These are phyloP conservation scores for Campoletis raptor DNA, from an alignment of 2,888 invertebrate species.

Conservation along the genomic window DNA sequence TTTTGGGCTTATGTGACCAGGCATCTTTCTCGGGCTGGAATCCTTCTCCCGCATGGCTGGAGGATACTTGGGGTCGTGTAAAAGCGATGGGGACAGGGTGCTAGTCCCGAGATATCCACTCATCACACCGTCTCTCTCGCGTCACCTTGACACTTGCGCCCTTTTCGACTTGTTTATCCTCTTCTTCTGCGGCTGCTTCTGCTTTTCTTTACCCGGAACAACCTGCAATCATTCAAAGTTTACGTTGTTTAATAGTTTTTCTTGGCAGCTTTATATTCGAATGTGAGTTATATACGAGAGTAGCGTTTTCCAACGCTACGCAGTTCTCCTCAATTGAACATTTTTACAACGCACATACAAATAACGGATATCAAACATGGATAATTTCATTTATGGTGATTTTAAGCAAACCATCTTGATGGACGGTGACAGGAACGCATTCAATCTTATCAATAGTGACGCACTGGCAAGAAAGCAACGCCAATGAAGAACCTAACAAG, in stretches of 20 bases:
- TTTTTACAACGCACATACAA: slow-evolving; percentile 17
- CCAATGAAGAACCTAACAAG: slow-evolving; percentile 14
- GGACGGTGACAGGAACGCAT: slow-evolving; percentile 38
- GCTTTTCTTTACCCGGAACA: slow-evolving; percentile 72
- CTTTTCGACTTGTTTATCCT: slow-evolving; percentile 33
- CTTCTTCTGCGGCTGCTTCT: slow-evolving; percentile 64
- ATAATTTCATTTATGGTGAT: background rate
- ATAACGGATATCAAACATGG: slow-evolving; percentile 16
- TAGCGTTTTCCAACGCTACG: background rate
- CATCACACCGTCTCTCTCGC: slow-evolving; percentile 81
- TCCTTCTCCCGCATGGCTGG: slow-evolving; percentile 95
- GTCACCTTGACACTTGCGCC: slow-evolving; percentile 58
- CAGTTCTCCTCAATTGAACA: background rate
- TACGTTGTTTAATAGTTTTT: slow-evolving; percentile 16
- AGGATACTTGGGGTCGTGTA: slow-evolving; percentile 82
- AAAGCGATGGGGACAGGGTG: slow-evolving; percentile 84
- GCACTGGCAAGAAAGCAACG: slow-evolving; percentile 41
- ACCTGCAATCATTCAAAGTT: slow-evolving; percentile 68
- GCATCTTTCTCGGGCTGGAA: slow-evolving; percentile 95
- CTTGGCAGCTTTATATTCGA: background rate
- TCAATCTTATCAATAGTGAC: slow-evolving; percentile 65
- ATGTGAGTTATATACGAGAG: background rate
- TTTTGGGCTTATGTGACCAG: slow-evolving; percentile 90
- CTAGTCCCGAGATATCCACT: slow-evolving; percentile 83
- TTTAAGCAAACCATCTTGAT: slow-evolving; percentile 16